These are phyloP conservation scores for Tinea trinotella DNA, from an alignment of 2,888 invertebrate genomes.

Conservation along the genomic window DNA sequence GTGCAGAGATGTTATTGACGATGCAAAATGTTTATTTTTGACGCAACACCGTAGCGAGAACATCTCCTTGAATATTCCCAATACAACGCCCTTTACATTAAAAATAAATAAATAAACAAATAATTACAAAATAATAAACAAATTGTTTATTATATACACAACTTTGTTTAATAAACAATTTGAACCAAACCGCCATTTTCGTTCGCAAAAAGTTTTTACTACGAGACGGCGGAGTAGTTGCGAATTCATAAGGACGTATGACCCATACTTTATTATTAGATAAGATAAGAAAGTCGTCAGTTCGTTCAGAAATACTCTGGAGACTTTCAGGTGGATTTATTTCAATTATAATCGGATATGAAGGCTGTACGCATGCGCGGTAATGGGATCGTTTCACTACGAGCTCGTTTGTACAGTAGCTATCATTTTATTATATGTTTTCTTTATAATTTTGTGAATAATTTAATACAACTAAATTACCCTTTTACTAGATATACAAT, in stretches of 20 bases:
- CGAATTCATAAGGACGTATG: not conserved
- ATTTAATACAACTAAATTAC: too few species aligned
- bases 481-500: too few species aligned
- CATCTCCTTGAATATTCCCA: too few species aligned
- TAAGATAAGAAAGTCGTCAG: constrained; percentile 50
- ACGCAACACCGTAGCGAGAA: constrained; percentile 34
- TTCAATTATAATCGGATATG: constrained; percentile 64
- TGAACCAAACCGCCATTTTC: not conserved
- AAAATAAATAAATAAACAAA: too few species aligned
- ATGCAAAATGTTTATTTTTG: constrained; percentile 67
- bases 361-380: constrained; percentile 46
- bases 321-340: constrained; percentile 57
- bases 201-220: not conserved
- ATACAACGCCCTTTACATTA: too few species aligned
- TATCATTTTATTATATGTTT: too few species aligned
- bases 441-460: too few species aligned
- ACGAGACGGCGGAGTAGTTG: not conserved
- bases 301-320: constrained; percentile 42
- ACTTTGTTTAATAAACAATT: too few species aligned
- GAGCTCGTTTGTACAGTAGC: constrained; percentile 39
- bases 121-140: too few species aligned
- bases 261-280: constrained; percentile 19
- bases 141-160: too few species aligned
- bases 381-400: constrained; percentile 10
- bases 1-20: constrained; percentile 60